Evolutionary conservation across 2,113 vertebrate species (phyloP).

Genomic region (Caranx ignobilis): DNA sequence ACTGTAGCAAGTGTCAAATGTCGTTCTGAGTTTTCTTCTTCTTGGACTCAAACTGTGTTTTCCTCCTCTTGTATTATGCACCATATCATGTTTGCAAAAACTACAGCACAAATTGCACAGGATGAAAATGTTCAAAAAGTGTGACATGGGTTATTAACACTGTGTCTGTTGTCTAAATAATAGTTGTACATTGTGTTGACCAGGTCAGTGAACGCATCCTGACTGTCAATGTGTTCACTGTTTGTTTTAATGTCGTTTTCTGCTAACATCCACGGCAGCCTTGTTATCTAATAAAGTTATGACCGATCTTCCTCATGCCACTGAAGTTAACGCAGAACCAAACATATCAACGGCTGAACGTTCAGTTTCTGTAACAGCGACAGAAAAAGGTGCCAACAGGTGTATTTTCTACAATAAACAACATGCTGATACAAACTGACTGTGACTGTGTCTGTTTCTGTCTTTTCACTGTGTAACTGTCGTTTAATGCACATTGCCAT

Average conservation of each 20-base stretch:
- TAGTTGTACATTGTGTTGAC: not conserved
- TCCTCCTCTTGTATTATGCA: constrained; percentile 22
- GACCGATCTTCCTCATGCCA: not conserved
- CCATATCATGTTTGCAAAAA: constrained; percentile 36
- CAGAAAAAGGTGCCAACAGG: constrained; percentile 45
- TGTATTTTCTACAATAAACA: constrained; percentile 69
- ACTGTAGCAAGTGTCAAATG: constrained; percentile 31
- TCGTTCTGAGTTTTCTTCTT: not conserved
- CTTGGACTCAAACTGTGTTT: not conserved
- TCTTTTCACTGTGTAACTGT: too few species aligned
- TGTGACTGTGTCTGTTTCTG: too few species aligned
- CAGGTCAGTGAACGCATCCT: not conserved
- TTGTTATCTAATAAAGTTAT: not conserved
- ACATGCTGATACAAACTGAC: constrained; percentile 11
- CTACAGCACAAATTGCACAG: constrained; percentile 39
- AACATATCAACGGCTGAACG: constrained; percentile 23
- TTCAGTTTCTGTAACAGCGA: constrained; percentile 4
- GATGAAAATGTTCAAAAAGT: constrained; percentile 8
- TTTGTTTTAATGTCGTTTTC: not conserved
- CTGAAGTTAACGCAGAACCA: constrained; percentile 14
- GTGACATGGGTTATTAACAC: not conserved
- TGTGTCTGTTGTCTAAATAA: not conserved
- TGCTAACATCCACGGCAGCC: not conserved
- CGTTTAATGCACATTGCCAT: too few species aligned
- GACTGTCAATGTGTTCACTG: not conserved